Base-by-base conservation (phyloP, 2,888 invertebrate genomes). In the Gastrophysa polygoni region DNA sequence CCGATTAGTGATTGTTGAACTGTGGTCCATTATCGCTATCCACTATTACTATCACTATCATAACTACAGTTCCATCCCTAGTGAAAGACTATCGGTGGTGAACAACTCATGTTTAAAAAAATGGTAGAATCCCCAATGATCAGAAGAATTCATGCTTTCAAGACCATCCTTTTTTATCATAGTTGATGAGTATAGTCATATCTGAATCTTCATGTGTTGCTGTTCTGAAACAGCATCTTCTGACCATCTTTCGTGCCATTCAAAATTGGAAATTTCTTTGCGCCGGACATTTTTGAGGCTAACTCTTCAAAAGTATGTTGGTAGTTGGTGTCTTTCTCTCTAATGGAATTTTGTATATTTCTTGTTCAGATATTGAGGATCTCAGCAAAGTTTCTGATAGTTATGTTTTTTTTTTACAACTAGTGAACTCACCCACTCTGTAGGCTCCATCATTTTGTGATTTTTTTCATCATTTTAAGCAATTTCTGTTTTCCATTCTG, bases 151-250 rank as follows among this genome's bases (percentile, higher is more conserved):
- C 62, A 54, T 43, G 47, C 43, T 47, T 52, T 54, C 17, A 55
- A 29, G 62, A 62, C 60, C 64, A 67, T 48, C 51, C 48, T n/a
- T 62, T 48, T 48, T 52, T 10, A 28, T 59, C 24, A 46, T 44
- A 55, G 6, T 29, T 49, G 14, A 54, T 61, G 14, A 64, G 16
- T 7, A 47, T 16, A 50, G 60, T 46, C 21, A 61, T 44, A 38
- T 61, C 61, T n/a, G 47, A 32, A 47, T 64, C 61, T 17, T 46
- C 46, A 20, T 48, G 7, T 11, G 54, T 59, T n/a, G 24, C 48
- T 32, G 29, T 24, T 29, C 32, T 21, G 44, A 55, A 34, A n/a
- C n/a, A n/a, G n/a, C n/a, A n/a, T n/a, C n/a, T n/a, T 57, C 20
- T 57, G 57, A 29, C 47, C 47, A 10, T 50, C 58, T 20, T 49